Percentiles rank a stretch among this genome's conserved stretches.
Conservation (phyloP, 2,888 invertebrate species). For the Drosophila nr. perissopoda region DNA sequence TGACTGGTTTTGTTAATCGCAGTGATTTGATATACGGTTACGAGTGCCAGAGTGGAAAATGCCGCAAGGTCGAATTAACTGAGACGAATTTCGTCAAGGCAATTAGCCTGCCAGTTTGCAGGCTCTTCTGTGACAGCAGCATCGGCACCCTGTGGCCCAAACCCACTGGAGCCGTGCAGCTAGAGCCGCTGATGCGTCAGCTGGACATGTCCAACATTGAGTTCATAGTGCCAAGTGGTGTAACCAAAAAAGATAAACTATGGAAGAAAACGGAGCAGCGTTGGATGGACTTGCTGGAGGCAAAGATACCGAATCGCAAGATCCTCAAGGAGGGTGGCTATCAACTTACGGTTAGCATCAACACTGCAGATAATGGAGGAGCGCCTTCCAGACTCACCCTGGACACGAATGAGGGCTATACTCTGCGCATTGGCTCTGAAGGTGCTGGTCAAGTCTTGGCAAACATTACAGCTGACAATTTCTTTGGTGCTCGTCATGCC, state of each 20-base stretch:
- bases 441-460: slow-evolving; percentile 85
- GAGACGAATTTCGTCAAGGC: slow-evolving; percentile 81
- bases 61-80: slow-evolving; percentile 81
- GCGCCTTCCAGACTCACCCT: slow-evolving; percentile 83
- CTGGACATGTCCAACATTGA: slow-evolving; percentile 84
- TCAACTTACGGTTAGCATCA: slow-evolving; percentile 83
- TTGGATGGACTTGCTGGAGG: slow-evolving; percentile 80
- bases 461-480: slow-evolving; percentile 86
- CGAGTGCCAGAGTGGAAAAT: slow-evolving; percentile 78
- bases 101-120: slow-evolving; percentile 85
- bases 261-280: slow-evolving; percentile 84
- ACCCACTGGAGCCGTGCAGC: slow-evolving; percentile 85
- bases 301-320: slow-evolving; percentile 77
- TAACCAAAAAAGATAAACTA: slow-evolving; percentile 65
- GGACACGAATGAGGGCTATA: slow-evolving; percentile 87
- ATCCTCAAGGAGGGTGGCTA: slow-evolving; percentile 84
- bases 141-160: slow-evolving; percentile 86
- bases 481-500: slow-evolving; percentile 88
- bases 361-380: slow-evolving; percentile 67
- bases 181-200: slow-evolving; percentile 84
- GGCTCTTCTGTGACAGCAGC: slow-evolving; percentile 85
- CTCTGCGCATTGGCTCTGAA: slow-evolving; percentile 57
- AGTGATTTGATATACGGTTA: slow-evolving; percentile 82
- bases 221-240: slow-evolving; percentile 73
- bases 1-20: not conserved